phyloP scores from a whole-genome alignment of 2,797 vertebrate genomes.

The Tympanoctomys barrerae region DNA sequence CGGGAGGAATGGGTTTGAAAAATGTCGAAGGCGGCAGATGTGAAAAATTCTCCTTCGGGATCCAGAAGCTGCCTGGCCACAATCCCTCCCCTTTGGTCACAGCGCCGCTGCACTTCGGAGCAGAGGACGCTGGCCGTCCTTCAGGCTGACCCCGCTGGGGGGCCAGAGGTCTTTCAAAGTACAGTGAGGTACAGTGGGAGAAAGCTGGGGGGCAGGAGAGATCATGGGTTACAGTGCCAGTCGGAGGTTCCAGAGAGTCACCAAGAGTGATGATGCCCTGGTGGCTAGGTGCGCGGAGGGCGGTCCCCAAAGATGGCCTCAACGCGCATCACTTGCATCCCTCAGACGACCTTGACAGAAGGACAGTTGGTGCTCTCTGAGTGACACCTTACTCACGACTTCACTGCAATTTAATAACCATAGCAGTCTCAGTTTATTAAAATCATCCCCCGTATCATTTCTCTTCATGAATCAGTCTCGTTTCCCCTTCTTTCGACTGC shows the following conservation, averaged over 20 bases:
- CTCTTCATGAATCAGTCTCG: not conserved
- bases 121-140: constrained; percentile 25
- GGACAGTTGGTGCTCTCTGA: constrained; percentile 1
- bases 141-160: constrained; percentile 4
- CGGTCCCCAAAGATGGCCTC: constrained; percentile 26
- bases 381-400: constrained; percentile 42
- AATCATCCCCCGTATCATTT: not conserved
- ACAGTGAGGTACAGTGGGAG: not conserved
- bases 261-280: not conserved
- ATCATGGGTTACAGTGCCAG: not conserved
- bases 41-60: constrained; percentile 79
- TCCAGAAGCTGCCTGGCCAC: constrained; percentile 68
- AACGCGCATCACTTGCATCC: not conserved
- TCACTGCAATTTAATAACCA: not conserved
- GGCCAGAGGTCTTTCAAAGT: constrained; percentile 38
- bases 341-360: constrained; percentile 2
- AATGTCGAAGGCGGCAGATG: constrained; percentile 83
- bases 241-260: constrained; percentile 39
- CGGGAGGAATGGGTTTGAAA: constrained; percentile 81
- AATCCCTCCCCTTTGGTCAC: constrained; percentile 74
- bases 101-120: constrained; percentile 69
- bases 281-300: not conserved
- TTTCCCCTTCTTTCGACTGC: not conserved
- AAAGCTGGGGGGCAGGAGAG: not conserved
- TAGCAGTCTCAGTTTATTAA: not conserved